Conservation (phyloP, 2,888 invertebrate species). For the Catocala fraxini region DNA sequence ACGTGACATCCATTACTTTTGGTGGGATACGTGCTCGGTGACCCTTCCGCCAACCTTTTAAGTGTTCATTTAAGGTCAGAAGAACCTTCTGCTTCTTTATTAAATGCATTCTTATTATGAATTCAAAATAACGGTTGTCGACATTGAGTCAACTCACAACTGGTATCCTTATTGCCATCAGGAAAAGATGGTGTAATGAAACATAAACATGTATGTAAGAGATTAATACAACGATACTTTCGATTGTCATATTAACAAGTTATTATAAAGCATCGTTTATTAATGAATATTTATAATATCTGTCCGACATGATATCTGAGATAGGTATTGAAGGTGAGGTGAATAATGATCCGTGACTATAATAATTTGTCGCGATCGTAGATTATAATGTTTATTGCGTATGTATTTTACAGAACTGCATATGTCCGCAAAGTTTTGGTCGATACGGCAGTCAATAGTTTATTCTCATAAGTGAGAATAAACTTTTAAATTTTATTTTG, state of each 20-base stretch:
- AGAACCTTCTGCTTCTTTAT: conserved; percentile 47
- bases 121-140: conserved; percentile 33
- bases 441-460: too few species aligned
- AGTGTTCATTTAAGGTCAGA: conserved; percentile 48
- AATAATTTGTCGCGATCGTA: conserved; percentile 14
- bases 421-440: too few species aligned
- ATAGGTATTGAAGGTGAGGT: conserved; percentile 5
- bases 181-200: conserved; percentile 8
- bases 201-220: background rate
- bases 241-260: background rate
- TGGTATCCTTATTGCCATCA: conserved; percentile 13
- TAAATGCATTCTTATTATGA: conserved; percentile 35
- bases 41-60: conserved; percentile 56
- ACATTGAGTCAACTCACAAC: conserved; percentile 19
- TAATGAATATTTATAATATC: conserved; percentile 15
- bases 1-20: conserved; percentile 46
- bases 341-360: conserved; percentile 10
- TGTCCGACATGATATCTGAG: conserved; percentile 9
- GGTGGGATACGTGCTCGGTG: conserved; percentile 46
- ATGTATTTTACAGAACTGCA: background rate
- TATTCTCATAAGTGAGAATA: too few species aligned
- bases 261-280: conserved; percentile 2
- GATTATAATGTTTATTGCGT: conserved; percentile 4
- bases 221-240: background rate
- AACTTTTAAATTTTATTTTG: too few species aligned